These are phyloP conservation scores for Bombus affinis DNA, from an alignment of 1,140 invertebrate species.

Conservation along the genomic window DNA sequence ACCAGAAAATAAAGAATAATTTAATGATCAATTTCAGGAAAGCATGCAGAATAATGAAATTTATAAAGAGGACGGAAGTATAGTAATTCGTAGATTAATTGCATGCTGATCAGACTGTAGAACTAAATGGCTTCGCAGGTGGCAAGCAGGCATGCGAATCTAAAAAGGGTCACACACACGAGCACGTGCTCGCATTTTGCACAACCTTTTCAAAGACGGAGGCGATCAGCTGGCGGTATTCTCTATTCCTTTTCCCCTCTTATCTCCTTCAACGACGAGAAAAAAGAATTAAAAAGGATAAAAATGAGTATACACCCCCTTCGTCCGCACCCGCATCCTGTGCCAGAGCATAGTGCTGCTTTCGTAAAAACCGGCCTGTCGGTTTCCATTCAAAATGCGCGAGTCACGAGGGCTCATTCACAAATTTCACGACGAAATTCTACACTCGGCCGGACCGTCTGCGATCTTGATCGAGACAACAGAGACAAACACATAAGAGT, in stretches of 20 bases:
- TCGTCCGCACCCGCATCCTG: constrained; percentile 68
- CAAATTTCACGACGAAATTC: constrained; percentile 69
- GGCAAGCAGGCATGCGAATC: constrained; percentile 65
- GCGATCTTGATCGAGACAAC: constrained; percentile 60
- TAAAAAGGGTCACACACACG: constrained; percentile 58
- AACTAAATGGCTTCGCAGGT: constrained; percentile 64
- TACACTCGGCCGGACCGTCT: constrained; percentile 62
- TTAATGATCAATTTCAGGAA: neutral
- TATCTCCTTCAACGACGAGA: constrained; percentile 43
- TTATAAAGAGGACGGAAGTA: neutral
- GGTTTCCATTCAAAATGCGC: constrained; percentile 69
- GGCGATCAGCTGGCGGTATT: constrained; percentile 68
- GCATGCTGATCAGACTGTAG: constrained; percentile 26
- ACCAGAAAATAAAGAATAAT: neutral
- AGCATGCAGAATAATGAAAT: neutral
- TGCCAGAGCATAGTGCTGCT: constrained; percentile 48
- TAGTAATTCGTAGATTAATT: constrained; percentile 46
- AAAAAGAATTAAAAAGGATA: constrained; percentile 55
- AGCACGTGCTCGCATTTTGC: constrained; percentile 70
- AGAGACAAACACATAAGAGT: constrained; percentile 10
- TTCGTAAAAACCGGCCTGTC: constrained; percentile 66
- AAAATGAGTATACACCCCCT: constrained; percentile 63
- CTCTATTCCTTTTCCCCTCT: constrained; percentile 22
- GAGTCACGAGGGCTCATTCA: constrained; percentile 72
- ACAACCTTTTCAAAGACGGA: constrained; percentile 59